A percentile compares a stretch with the other conserved stretches of the same genome.
Evolutionary conservation across 1,140 invertebrate genomes (phyloP).

Genomic region (Trichonephila inaurata): DNA sequence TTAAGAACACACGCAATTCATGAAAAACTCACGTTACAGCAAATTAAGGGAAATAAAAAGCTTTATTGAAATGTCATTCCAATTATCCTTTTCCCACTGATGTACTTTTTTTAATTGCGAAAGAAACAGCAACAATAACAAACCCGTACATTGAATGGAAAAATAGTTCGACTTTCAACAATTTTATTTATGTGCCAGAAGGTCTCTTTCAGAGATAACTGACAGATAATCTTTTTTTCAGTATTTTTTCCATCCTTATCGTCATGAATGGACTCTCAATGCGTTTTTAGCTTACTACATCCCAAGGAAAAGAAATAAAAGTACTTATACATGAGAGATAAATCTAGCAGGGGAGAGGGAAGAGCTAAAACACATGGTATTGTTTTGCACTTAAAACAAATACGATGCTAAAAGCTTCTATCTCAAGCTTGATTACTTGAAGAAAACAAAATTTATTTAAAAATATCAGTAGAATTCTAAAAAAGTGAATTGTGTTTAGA

Average conservation of each 20-base stretch:
- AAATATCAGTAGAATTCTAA: too few relatives aligned
- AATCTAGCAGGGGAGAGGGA: neutral
- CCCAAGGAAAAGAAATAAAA: neutral
- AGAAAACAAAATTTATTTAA: too few relatives aligned
- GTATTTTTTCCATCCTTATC: neutral
- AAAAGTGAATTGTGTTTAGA: too few relatives aligned
- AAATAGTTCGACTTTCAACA: neutral
- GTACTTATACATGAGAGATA: neutral
- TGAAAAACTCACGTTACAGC: too few relatives aligned
- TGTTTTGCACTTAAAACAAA: neutral
- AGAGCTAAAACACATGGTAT: neutral
- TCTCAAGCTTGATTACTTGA: neutral
- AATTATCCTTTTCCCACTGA: too few relatives aligned
- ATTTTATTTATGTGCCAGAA: slow-evolving; percentile 12
- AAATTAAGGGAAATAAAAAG: too few relatives aligned
- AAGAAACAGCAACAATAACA: neutral
- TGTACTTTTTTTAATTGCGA: too few relatives aligned
- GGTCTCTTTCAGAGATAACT: neutral
- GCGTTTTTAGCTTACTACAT: neutral
- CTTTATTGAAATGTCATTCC: too few relatives aligned
- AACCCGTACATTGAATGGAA: neutral
- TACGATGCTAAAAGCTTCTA: neutral
- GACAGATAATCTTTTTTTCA: neutral
- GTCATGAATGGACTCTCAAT: neutral
- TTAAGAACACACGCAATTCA: too few relatives aligned